Conservation (phyloP, 2,797 vertebrate species). For the Odontamblyopus lacepedii region DNA sequence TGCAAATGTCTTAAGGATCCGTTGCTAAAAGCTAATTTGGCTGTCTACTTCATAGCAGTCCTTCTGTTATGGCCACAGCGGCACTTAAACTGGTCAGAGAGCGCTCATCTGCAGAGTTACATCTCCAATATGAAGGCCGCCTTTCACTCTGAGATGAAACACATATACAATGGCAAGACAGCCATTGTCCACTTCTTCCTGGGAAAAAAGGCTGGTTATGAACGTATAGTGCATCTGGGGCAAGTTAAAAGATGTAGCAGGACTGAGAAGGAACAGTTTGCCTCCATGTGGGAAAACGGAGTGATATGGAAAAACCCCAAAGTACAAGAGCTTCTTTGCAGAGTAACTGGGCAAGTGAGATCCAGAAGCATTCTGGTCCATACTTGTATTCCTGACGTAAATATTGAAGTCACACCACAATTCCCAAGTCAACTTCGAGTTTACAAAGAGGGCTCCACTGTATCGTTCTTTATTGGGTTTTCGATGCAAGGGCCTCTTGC, state of each 20-base stretch:
- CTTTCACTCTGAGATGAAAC: constrained; percentile 48
- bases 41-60: constrained; percentile 59
- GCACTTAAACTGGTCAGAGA: accelerated
- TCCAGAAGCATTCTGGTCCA: constrained; percentile 34
- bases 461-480: constrained; percentile 72
- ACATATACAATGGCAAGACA: constrained; percentile 56
- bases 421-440: constrained; percentile 58
- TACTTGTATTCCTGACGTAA: constrained; percentile 32
- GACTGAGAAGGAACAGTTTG: constrained; percentile 22
- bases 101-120: constrained; percentile 4
- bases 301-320: constrained; percentile 56
- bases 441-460: neutral
- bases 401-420: constrained; percentile 54
- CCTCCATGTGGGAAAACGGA: constrained; percentile 55
- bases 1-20: accelerated
- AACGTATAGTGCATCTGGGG: constrained; percentile 40
- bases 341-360: constrained; percentile 40
- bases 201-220: constrained; percentile 58
- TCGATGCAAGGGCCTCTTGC: constrained; percentile 69
- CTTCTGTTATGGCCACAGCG: constrained; percentile 67
- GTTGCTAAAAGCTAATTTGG: constrained; percentile 29
- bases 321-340: constrained; percentile 47
- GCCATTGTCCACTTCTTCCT: constrained; percentile 69
- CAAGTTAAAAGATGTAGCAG: constrained; percentile 26
- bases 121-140: constrained; percentile 54